Conservation (phyloP, 2,888 invertebrate genomes). For the Amphipoea oculea region DNA sequence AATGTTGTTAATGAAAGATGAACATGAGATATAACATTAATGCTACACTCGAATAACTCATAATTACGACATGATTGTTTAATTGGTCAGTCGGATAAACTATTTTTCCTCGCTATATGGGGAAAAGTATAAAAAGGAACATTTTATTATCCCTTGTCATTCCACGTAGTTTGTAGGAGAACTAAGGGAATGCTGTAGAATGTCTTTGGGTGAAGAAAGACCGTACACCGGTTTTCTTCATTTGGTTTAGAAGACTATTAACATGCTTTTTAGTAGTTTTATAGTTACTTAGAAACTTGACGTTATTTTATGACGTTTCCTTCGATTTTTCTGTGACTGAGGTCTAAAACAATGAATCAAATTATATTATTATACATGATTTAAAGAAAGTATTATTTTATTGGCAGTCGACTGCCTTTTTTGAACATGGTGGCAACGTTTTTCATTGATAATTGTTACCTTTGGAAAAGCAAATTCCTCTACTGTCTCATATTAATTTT, state of each 20-base stretch:
- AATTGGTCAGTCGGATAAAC: neutral
- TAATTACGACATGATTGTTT: conserved; percentile 15
- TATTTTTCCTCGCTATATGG: neutral
- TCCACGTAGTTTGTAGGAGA: conserved; percentile 1
- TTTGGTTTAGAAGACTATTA: conserved; percentile 22
- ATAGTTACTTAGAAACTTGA: neutral
- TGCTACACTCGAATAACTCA: neutral
- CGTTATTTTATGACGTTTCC: neutral
- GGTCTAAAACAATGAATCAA: neutral
- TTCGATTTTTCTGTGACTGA: neutral
- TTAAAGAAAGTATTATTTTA: neutral
- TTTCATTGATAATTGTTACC: neutral
- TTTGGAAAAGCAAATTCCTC: neutral
- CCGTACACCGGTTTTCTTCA: conserved; percentile 25
- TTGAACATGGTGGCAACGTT: neutral
- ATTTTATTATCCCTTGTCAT: conserved; percentile 26
- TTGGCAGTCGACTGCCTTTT: no score
- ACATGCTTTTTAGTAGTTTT: conserved; percentile 4
- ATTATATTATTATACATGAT: neutral
- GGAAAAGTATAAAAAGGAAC: conserved; percentile 7
- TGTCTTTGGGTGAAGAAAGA: conserved; percentile 24
- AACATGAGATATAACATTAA: neutral
- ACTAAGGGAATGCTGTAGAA: conserved; percentile 25
- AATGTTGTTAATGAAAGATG: conserved; percentile 14
- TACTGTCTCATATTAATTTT: neutral